Conservation (phyloP, 1,140 invertebrate species). For the Drosophila repleta region DNA sequence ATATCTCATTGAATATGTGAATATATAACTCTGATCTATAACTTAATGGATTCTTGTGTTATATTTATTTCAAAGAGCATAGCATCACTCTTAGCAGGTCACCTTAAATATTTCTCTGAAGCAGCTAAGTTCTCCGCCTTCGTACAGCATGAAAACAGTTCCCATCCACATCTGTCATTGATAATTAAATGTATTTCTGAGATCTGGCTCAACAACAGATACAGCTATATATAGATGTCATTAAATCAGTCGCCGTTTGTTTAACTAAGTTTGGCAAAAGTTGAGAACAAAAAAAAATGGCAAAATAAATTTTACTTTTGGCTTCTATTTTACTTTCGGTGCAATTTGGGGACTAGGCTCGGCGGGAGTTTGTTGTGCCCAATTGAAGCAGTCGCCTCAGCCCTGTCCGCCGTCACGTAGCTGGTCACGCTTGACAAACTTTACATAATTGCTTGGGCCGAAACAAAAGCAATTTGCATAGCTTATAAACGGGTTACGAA, state of each 20-base stretch:
- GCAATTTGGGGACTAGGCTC: constrained; percentile 20
- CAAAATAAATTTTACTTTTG: constrained; percentile 1
- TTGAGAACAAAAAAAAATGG: not conserved
- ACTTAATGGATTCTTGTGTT: too few relatives aligned
- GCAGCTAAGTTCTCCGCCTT: too few relatives aligned
- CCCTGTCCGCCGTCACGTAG: not conserved
- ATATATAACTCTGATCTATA: too few relatives aligned
- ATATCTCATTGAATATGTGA: too few relatives aligned
- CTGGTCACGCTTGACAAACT: constrained; percentile 61
- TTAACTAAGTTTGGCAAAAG: constrained; percentile 33
- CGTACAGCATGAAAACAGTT: too few relatives aligned
- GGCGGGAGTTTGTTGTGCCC: not conserved
- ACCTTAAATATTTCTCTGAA: too few relatives aligned
- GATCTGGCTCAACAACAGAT: too few relatives aligned
- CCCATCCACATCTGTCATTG: too few relatives aligned
- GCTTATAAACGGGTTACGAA: constrained; percentile 51
- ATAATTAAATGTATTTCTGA: too few relatives aligned
- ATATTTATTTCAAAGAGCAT: too few relatives aligned
- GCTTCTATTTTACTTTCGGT: constrained; percentile 29
- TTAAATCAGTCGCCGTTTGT: constrained; percentile 7
- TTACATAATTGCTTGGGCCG: constrained; percentile 64
- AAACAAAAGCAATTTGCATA: constrained; percentile 63
- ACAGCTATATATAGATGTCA: not conserved
- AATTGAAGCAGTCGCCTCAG: not conserved
- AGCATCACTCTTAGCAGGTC: too few relatives aligned